These are phyloP conservation scores for Paedocypris micromegethes DNA, from an alignment of 2,797 vertebrate genomes.

Conservation along the genomic window DNA sequence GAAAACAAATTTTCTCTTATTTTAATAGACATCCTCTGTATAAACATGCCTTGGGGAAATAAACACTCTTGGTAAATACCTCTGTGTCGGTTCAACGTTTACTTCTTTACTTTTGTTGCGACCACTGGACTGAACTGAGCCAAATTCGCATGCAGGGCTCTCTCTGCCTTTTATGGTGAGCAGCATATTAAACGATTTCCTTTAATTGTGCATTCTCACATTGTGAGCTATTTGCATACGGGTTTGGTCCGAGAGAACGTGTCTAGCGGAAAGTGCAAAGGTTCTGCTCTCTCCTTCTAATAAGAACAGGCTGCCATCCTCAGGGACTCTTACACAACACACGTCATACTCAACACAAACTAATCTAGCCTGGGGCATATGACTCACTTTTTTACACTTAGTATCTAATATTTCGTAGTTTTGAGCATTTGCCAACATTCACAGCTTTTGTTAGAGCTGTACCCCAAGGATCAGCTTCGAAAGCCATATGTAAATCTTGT, in stretches of 20 bases:
- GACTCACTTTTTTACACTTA: slow-evolving; percentile 22
- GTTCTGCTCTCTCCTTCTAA: slow-evolving; percentile 50
- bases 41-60: neutral
- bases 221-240: slow-evolving; percentile 61
- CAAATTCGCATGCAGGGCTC: slow-evolving; percentile 20
- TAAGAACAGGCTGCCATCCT: slow-evolving; percentile 51
- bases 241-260: slow-evolving; percentile 52
- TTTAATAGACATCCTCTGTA: neutral
- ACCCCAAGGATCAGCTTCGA: slow-evolving; percentile 18
- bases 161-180: slow-evolving; percentile 46
- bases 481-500: slow-evolving; percentile 20
- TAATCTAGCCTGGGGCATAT: slow-evolving; percentile 26
- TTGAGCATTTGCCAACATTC: slow-evolving; percentile 10
- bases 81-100: slow-evolving; percentile 1
- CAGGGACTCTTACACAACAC: slow-evolving; percentile 6
- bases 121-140: neutral
- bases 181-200: slow-evolving; percentile 59
- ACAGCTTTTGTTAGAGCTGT: slow-evolving; percentile 18
- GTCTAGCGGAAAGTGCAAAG: slow-evolving; percentile 58
- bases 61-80: slow-evolving; percentile 9
- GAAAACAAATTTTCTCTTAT: neutral
- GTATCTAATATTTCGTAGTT: slow-evolving; percentile 11
- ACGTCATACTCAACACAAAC: slow-evolving; percentile 12
- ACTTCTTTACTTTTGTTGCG: slow-evolving; percentile 23
- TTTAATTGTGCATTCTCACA: slow-evolving; percentile 63